A percentile compares a stretch with the other conserved stretches of the same genome.
Conservation (phyloP, 2,888 invertebrate species). For the Periphyllus acericola region DNA sequence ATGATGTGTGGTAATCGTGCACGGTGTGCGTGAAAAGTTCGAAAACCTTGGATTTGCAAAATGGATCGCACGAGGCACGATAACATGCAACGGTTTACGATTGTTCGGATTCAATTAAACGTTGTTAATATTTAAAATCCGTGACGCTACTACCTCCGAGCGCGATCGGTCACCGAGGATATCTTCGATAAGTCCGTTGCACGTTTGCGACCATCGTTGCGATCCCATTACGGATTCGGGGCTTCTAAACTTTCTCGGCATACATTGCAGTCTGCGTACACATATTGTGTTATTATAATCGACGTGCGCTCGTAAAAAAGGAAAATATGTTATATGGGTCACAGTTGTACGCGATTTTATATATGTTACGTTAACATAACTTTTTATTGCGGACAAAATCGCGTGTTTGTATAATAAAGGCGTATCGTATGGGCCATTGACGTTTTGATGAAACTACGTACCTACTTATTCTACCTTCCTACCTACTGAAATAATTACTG, state of each 20-base stretch:
- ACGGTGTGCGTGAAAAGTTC: too few relatives aligned
- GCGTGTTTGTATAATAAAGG: constrained; percentile 15
- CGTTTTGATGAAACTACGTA: neutral
- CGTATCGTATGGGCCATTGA: neutral
- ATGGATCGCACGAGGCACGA: too few relatives aligned
- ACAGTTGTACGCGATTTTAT: neutral
- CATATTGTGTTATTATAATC: neutral
- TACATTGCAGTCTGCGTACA: too few relatives aligned
- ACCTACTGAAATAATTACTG: too few relatives aligned
- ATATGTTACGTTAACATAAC: neutral
- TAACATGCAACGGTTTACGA: neutral
- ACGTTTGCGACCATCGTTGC: neutral
- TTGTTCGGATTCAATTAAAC: too few relatives aligned
- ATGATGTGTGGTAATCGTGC: too few relatives aligned
- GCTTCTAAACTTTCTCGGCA: neutral
- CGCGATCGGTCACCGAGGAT: neutral
- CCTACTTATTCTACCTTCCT: neutral
- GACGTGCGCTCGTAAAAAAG: neutral
- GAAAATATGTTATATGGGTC: constrained; percentile 12
- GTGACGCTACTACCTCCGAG: too few relatives aligned
- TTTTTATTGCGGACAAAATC: constrained; percentile 9
- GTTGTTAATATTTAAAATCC: too few relatives aligned
- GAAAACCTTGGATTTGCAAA: too few relatives aligned
- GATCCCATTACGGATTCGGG: neutral
- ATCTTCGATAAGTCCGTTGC: neutral